Evolutionary conservation across 2,113 vertebrate genomes (phyloP), one percentile per base, ranked within the genome.

Genomic region (Rhinolophus ferrumequinum): DNA sequence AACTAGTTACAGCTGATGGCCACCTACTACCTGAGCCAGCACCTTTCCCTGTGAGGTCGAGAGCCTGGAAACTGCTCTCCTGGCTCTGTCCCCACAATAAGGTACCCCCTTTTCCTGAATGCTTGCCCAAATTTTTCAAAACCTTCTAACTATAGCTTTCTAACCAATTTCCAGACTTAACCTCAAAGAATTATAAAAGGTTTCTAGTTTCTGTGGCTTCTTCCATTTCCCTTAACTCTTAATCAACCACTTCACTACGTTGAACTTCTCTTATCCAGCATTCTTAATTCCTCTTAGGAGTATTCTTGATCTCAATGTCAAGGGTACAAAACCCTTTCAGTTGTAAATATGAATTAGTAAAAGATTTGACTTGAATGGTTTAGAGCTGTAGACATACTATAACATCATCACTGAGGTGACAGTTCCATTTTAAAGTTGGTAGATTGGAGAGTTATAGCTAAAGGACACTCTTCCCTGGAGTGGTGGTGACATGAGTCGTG

Each of bases 111-210:
- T 84, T 80, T 87, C 28, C 77, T 54, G 26, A 92, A 28, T 91
- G 52, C 3, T 76, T 41, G 64, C 14, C 19, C 75, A 66, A 80
- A 54, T 41, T 54, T 87, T 92, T 87, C 54, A 86, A 81, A 90
- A 73, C 30, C 75, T 22, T 92, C 28, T 93, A 88, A 85, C 41
- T 93, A 89, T 2, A 47, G 24, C 62, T 88, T 95, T 93, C 79
- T 75, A 93, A 75, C 64, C 79, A 16, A 86, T 94, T 94, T 93
- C 22, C 9, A 60, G 79, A 82, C 80, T 88, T 90, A 80, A 82
- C 58, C 66, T 72, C 62, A 79, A 80, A 73, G 56, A 86, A 93
- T 77, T 83, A 41, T 28, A n/a, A 21, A 85, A 69, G 26, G 54
- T 89, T 96, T 95, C 56, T 44, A 76, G 58, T 44, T 28, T 81